These are phyloP conservation scores for Chelonoidis abingdonii DNA, from an alignment of 2,113 vertebrate genomes.

Conservation along the genomic window DNA sequence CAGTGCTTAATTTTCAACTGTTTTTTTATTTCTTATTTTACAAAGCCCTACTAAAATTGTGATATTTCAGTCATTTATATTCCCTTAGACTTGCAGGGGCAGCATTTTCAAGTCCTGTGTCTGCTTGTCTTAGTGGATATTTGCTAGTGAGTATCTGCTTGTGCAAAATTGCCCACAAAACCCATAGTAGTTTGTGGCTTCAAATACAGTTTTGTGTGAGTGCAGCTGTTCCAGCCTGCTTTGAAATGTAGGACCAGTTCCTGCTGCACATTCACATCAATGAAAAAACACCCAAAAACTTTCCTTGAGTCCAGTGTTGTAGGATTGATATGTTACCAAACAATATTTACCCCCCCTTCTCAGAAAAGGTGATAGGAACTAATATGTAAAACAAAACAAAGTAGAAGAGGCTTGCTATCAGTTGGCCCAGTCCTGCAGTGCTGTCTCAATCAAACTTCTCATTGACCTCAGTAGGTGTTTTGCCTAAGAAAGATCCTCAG, in stretches of 20 bases:
- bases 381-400: neutral
- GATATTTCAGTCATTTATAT: neutral
- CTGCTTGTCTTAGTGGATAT: neutral
- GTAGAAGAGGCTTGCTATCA: neutral
- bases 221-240: neutral
- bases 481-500: neutral
- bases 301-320: neutral
- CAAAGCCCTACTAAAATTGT: neutral
- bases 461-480: neutral
- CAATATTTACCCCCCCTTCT: neutral
- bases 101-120: neutral
- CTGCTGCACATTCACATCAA: neutral
- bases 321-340: neutral
- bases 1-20: neutral
- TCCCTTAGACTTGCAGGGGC: neutral
- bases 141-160: fast-evolving
- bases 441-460: neutral
- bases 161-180: fast-evolving
- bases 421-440: neutral
- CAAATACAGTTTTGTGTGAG: neutral
- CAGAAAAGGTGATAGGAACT: neutral
- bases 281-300: neutral
- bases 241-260: neutral
- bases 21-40: neutral
- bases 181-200: neutral